Evolutionary conservation across 2,888 invertebrate genomes (phyloP).

Genomic region (Dicyrtomina minuta): DNA sequence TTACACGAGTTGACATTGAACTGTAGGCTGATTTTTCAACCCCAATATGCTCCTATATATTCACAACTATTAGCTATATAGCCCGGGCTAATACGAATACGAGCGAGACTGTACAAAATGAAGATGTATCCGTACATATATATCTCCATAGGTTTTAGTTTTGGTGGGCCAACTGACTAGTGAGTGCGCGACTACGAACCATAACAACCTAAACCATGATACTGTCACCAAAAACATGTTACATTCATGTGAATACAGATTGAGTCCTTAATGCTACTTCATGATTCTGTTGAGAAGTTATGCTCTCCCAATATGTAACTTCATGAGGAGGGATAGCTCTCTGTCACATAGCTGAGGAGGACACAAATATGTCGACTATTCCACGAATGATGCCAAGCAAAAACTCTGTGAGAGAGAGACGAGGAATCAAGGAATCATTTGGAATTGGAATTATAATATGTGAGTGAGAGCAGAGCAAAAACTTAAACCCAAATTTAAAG

Average conservation of each 20-base stretch:
- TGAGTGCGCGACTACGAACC: no score
- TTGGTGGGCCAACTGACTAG: no score
- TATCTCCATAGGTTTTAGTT: no score
- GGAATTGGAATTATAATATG: background rate
- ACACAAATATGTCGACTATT: constrained; percentile 13
- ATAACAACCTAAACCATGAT: constrained; percentile 21
- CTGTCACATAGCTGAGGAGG: background rate
- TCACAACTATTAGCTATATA: background rate
- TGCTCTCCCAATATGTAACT: constrained; percentile 9
- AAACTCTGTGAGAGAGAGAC: no score
- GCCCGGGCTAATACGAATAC: background rate
- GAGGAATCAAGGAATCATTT: no score
- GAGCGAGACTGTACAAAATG: background rate
- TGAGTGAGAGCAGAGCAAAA: background rate
- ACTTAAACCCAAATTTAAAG: background rate
- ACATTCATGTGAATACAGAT: constrained; percentile 30
- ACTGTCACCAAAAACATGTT: constrained; percentile 28
- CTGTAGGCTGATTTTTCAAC: constrained; percentile 17
- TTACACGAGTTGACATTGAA: constrained; percentile 31
- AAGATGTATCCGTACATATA: background rate
- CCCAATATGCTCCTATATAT: background rate
- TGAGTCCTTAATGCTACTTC: constrained; percentile 31
- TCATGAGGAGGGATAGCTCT: background rate
- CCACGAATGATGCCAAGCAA: background rate
- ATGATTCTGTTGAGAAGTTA: constrained; percentile 20